Conservation (phyloP, 2,888 invertebrate species). For the Allygus modestus region DNA sequence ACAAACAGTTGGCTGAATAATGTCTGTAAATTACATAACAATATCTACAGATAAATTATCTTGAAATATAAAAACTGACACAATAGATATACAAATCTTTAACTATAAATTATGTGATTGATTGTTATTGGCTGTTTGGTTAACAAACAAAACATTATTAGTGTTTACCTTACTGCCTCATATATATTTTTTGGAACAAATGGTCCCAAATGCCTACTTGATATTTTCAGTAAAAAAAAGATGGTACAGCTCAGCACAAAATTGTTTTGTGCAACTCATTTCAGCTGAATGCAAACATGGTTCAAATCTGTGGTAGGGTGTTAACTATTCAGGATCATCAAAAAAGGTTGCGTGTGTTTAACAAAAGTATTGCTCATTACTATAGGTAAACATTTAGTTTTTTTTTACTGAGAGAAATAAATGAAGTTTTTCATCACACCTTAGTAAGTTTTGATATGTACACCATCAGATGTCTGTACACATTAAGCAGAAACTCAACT, state of each 20-base stretch:
- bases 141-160: not conserved
- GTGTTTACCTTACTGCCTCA: slow-evolving; percentile 1
- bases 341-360: too few species aligned
- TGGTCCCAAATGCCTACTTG: slow-evolving; percentile 32
- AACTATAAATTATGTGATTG: slow-evolving; percentile 47
- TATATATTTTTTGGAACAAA: slow-evolving; percentile 4
- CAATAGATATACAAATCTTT: slow-evolving; percentile 54
- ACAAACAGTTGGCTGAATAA: slow-evolving; percentile 59
- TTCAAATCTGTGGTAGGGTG: not conserved
- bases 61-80: slow-evolving; percentile 59
- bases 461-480: too few species aligned
- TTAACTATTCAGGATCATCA: too few species aligned
- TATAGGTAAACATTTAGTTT: too few species aligned
- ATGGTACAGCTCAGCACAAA: not conserved
- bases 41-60: slow-evolving; percentile 57
- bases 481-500: too few species aligned
- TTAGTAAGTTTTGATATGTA: too few species aligned
- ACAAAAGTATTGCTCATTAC: too few species aligned
- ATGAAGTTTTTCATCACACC: too few species aligned
- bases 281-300: not conserved
- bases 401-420: too few species aligned
- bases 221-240: not conserved
- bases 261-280: not conserved
- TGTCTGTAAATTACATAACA: slow-evolving; percentile 58
- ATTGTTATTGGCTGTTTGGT: slow-evolving; percentile 36